Conservation (phyloP, 2,113 vertebrate species). For the Glaucidium brasilianum region DNA sequence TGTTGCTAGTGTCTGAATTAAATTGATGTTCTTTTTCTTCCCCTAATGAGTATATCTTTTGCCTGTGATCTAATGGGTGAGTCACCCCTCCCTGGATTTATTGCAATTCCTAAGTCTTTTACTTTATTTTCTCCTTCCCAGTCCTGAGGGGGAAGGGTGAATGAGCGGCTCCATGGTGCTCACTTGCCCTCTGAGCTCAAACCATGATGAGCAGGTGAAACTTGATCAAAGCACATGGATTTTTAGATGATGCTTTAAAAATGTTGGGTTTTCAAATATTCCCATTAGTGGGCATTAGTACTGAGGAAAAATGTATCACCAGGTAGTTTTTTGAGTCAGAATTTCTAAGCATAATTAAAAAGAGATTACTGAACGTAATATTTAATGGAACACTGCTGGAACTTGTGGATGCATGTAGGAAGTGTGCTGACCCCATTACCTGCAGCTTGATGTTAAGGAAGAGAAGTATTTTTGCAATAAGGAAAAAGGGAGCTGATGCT, state of each 20-base stretch:
- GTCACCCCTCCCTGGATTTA: too few relatives aligned
- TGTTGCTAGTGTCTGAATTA: too few relatives aligned
- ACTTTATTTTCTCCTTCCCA: too few relatives aligned
- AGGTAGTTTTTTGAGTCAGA: not conserved
- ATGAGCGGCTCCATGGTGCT: too few relatives aligned
- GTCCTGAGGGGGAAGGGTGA: too few relatives aligned
- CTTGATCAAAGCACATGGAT: not conserved
- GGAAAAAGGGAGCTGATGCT: not conserved
- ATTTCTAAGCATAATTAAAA: slow-evolving; percentile 2
- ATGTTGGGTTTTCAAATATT: not conserved
- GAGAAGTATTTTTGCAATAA: not conserved
- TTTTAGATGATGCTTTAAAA: slow-evolving; percentile 1
- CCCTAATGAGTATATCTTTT: too few relatives aligned
- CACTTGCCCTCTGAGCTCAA: too few relatives aligned
- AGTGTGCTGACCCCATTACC: not conserved
- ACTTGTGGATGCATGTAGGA: not conserved
- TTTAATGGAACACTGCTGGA: not conserved
- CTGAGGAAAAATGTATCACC: not conserved
- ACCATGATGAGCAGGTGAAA: not conserved
- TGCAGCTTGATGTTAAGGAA: not conserved
- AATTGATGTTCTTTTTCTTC: too few relatives aligned
- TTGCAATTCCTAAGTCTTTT: too few relatives aligned
- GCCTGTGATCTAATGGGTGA: too few relatives aligned
- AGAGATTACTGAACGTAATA: not conserved
- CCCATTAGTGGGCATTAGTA: not conserved